phyloP scores from a whole-genome alignment of 2,888 invertebrate genomes.

The Acleris emargana region DNA sequence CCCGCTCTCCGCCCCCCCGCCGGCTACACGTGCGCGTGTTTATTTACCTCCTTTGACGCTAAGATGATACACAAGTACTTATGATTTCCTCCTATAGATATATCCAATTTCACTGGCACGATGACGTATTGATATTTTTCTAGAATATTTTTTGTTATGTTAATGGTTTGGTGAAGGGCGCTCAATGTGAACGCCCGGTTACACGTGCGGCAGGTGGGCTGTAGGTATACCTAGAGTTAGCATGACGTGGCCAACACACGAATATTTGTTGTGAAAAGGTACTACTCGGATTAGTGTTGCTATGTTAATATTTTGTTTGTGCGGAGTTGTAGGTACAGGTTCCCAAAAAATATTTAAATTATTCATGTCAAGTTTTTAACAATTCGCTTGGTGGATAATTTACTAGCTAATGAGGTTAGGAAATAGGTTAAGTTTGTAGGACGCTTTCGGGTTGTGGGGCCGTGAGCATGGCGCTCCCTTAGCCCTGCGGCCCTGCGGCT shows the following conservation, averaged over 20 bases:
- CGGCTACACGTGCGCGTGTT: conserved; percentile 10
- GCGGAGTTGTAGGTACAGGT: too few species aligned
- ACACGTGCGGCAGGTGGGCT: conserved; percentile 15
- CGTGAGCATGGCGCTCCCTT: too few species aligned
- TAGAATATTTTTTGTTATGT: conserved; percentile 16
- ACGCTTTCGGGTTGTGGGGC: neutral
- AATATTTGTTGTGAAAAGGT: conserved; percentile 18
- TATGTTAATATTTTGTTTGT: conserved; percentile 29
- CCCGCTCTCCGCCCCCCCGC: conserved; percentile 17
- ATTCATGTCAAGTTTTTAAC: neutral
- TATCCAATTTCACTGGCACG: neutral
- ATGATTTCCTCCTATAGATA: conserved; percentile 4
- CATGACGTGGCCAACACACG: conserved; percentile 23
- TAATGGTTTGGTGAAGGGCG: conserved; percentile 9
- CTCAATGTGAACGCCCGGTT: conserved; percentile 29
- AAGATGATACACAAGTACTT: conserved; percentile 20
- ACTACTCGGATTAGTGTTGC: conserved; percentile 13
- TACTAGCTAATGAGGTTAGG: neutral
- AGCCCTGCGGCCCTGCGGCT: neutral
- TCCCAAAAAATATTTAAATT: too few species aligned
- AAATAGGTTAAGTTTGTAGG: neutral
- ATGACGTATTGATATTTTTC: conserved; percentile 16
- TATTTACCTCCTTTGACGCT: conserved; percentile 26
- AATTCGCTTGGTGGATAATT: neutral
- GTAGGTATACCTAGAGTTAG: conserved; percentile 20